phyloP scores from a whole-genome alignment of 2,797 vertebrate species.

The Glyptemys insculpta region DNA sequence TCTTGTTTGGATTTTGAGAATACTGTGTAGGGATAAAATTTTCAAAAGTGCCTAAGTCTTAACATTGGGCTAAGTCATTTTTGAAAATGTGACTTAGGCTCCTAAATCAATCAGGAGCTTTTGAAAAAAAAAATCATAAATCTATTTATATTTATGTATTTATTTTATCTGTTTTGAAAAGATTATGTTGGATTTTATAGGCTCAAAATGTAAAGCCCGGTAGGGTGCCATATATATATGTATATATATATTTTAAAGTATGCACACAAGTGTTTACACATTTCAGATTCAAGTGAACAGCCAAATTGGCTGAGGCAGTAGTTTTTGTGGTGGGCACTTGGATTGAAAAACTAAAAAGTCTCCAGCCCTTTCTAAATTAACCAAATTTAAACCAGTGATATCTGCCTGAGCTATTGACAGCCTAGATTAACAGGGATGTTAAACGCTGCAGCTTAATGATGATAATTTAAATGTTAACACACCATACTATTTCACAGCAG shows the following conservation, averaged over 20 bases:
- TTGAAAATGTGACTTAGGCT: conserved; percentile 7
- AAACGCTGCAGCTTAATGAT: not conserved
- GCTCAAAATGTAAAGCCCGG: not conserved
- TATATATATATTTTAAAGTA: fast-evolving
- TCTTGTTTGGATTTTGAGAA: conserved; percentile 20
- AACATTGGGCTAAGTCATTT: conserved; percentile 17
- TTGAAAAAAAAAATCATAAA: not conserved
- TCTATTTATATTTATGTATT: not conserved
- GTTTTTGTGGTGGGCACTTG: not conserved
- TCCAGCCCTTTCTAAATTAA: not conserved
- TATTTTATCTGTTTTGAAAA: not conserved
- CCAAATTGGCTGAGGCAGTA: not conserved
- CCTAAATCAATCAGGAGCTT: not conserved
- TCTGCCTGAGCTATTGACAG: not conserved
- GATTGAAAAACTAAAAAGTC: not conserved
- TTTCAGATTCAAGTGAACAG: not conserved
- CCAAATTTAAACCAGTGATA: fast-evolving
- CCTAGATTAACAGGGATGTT: not conserved
- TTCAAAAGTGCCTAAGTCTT: conserved; percentile 11
- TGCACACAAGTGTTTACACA: not conserved
- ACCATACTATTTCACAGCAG: not conserved
- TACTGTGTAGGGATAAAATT: conserved; percentile 18
- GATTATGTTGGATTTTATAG: not conserved
- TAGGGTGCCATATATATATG: not conserved
- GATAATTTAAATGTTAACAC: not conserved